Evolutionary conservation across 1,140 invertebrate genomes (phyloP).

Genomic region (Daktulosphaira vitifoliae): DNA sequence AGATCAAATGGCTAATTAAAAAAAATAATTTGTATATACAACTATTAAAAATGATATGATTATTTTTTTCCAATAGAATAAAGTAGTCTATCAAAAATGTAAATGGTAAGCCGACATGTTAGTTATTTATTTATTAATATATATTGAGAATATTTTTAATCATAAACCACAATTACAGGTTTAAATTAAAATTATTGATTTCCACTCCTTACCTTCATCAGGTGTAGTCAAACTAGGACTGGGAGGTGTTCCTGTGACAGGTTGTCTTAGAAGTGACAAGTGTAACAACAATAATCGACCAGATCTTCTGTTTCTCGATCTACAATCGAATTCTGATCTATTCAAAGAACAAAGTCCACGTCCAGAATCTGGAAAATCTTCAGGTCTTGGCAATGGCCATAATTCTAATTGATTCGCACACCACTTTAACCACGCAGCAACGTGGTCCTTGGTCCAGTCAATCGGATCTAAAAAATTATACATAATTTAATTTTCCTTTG

Average conservation of each 20-base stretch:
- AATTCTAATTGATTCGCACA: constrained; percentile 53
- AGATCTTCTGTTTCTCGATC: constrained; percentile 43
- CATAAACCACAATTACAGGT: no score
- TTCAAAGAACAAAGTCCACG: constrained; percentile 50
- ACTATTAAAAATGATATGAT: no score
- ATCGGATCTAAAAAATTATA: no score
- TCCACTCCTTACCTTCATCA: constrained; percentile 32
- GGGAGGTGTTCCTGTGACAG: constrained; percentile 46
- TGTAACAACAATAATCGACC: constrained; percentile 48
- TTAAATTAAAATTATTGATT: no score
- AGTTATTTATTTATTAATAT: no score
- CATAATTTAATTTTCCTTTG: no score
- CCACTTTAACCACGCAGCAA: constrained; percentile 58
- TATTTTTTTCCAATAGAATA: no score
- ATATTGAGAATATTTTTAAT: no score
- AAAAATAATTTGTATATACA: no score
- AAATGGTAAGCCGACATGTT: no score
- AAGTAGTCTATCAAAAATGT: no score
- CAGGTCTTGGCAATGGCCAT: constrained; percentile 46
- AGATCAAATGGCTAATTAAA: no score
- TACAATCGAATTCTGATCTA: constrained; percentile 46
- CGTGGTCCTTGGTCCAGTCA: constrained; percentile 53
- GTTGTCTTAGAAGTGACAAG: constrained; percentile 46
- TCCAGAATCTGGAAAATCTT: constrained; percentile 52
- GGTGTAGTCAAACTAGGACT: constrained; percentile 41